A percentile compares a stretch with the other conserved stretches of the same genome.
Conservation (phyloP, 2,113 vertebrate species). For the Odontophorus gujanensis region DNA sequence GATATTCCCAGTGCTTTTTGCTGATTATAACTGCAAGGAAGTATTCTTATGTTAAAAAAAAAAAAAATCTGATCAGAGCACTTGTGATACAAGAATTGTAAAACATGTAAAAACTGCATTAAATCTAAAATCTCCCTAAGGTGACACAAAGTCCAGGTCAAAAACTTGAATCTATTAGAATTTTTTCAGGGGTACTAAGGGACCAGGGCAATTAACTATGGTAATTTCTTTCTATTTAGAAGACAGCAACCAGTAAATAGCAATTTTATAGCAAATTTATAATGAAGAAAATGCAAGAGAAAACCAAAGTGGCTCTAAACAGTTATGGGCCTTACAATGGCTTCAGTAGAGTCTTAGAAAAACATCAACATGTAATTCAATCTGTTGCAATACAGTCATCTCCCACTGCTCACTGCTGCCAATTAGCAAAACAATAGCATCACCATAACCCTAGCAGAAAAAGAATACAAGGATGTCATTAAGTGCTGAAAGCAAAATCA, state of each 20-base stretch:
- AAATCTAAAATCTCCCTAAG: neutral
- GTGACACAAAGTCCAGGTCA: neutral
- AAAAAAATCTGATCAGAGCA: neutral
- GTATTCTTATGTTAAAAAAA: neutral
- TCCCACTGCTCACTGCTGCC: neutral
- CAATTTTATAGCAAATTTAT: neutral
- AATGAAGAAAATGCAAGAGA: neutral
- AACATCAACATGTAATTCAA: fast-evolving
- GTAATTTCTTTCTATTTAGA: neutral
- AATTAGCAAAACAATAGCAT: neutral
- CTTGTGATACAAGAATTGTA: neutral
- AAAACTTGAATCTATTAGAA: neutral
- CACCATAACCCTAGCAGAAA: neutral
- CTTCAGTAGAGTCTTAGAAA: neutral
- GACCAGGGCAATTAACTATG: neutral
- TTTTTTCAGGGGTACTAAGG: neutral
- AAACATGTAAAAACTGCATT: conserved; percentile 40
- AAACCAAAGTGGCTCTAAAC: neutral
- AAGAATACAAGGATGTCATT: neutral
- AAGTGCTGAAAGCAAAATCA: conserved; percentile 3
- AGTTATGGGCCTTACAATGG: neutral
- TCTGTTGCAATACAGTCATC: neutral
- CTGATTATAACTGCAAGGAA: neutral
- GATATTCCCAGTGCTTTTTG: neutral
- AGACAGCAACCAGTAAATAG: neutral